Evolutionary conservation across 2,797 vertebrate genomes (phyloP).

Genomic region (Sebastiscus albofasciatus): DNA sequence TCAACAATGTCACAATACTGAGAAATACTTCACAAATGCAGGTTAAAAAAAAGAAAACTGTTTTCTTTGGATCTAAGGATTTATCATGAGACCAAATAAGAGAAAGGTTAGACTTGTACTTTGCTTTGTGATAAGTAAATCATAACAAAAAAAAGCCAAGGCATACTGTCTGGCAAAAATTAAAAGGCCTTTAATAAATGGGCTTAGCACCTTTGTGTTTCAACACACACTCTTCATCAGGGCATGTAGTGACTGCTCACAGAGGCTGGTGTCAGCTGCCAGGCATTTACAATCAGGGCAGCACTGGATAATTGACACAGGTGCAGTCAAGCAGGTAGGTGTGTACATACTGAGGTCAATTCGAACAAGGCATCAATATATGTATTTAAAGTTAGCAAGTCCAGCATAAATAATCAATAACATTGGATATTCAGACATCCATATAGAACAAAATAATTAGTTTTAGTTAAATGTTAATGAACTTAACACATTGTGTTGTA

Average conservation of each 20-base stretch:
- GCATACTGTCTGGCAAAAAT: not conserved
- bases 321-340: not conserved
- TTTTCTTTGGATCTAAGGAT: not conserved
- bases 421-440: not conserved
- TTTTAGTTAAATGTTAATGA: not conserved
- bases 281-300: not conserved
- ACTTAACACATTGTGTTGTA: not conserved
- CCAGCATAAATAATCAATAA: too few relatives aligned
- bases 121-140: not conserved
- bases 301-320: not conserved
- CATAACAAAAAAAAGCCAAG: not conserved
- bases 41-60: not conserved
- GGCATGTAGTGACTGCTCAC: not conserved
- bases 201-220: not conserved
- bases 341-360: not conserved
- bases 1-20: not conserved
- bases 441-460: not conserved
- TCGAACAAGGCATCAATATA: not conserved
- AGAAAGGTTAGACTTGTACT: not conserved
- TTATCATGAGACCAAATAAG: not conserved
- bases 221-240: not conserved
- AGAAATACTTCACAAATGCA: not conserved
- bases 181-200: not conserved
- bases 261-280: not conserved
- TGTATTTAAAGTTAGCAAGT: too few relatives aligned